Base-by-base conservation (phyloP, 30 jellyfish, hydroid and myxozoan genomes). In the Chrysaora quinquecirrha region DNA sequence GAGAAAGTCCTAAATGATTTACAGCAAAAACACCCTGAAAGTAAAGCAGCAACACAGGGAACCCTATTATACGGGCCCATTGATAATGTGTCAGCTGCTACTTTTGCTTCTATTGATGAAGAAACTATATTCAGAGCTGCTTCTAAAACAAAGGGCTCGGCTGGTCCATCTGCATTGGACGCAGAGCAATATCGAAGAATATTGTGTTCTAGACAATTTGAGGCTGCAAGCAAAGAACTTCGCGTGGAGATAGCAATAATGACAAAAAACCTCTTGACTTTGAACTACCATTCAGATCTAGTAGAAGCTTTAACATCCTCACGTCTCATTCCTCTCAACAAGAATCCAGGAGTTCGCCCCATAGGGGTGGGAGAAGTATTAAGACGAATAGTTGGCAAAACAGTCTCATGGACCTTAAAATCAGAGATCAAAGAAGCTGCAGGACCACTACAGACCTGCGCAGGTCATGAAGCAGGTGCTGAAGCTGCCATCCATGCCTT, bases 401-500 rank as follows among this genome's bases (percentile, higher is more conserved):
- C 20, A 27, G 62, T 75, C 18, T 43, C 58, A 19, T 19, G 64
- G 78, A 35, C 47, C 78, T 52, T 47, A 6, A 54, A 58, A 28
- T 16, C 63, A n/a, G 87, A 75, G 77, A 75, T 75, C 78, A 75
- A 27, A 54, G 60, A 75, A 19, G 58, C 79, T 30, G 87, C 87
- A 1, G 82, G 87, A 14, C 78, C 78, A 11, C 46, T 75, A 48
- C 87, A 75, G 50, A 75, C 78, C 9, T 50, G 87, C 34, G 87
- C 82, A 30, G 87, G 87, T 14, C 82, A 75, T 30, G 78, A 34
- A n/a, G 87, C 87, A 14, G 87, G 87, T 7, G 78, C 61, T 48
- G 87, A 75, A 28, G 87, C 87, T 10, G 58, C 63, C 63, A 54
- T 75, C 2, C 87, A 75, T 30, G 68, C 68, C 25, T 52, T 52